Evolutionary conservation across 2,888 invertebrate genomes (phyloP), one percentile per base, ranked within the genome.

Genomic region (Synanthedon andrenaeformis): DNA sequence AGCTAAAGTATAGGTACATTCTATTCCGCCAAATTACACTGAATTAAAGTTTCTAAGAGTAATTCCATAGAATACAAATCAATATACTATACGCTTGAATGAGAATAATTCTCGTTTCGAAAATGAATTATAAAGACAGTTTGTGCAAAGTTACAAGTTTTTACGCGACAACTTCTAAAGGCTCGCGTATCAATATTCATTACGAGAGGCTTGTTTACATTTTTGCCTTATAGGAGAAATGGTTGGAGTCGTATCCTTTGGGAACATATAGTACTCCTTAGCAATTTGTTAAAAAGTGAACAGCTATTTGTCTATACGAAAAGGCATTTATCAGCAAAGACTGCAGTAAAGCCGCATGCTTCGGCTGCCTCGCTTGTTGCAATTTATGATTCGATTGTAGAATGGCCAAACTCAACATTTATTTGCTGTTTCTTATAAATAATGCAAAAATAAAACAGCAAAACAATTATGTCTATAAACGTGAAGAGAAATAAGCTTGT

Each of bases 271-370:
- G 62, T 58, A 62, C 19, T 70, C 65, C 64, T 63, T 59, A 62
- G 74, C 68, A 70, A 80, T 80, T 82, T 76, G 74, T 79, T 70
- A 68, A 65, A 63, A 62, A 66, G 64, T 67, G 65, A 66, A 57
- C 62, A 70, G 74, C 76, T 73, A 82, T 82, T 82, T 80, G 78
- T 81, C 79, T 70, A 71, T 62, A 69, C 69, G 66, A 66, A 68
- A 64, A 62, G 52, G 66, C 74, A 77, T 82, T 77, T 74, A 72
- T 82, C 77, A 76, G 63, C 58, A 54, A 62, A 57, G 54, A 60
- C 57, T 55, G 60, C 61, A 62, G 61, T 65, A 62, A 62, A 62
- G 59, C 69, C 62, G 61, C 56, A 67, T 65, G 58, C 67, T 61
- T 62, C 57, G 59, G 60, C 59, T 63, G 59, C 45, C 61, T 63